Evolutionary conservation across 1,140 invertebrate species (phyloP), one percentile per base, ranked within the genome.

Genomic region (Muscidifurax raptorellus): DNA sequence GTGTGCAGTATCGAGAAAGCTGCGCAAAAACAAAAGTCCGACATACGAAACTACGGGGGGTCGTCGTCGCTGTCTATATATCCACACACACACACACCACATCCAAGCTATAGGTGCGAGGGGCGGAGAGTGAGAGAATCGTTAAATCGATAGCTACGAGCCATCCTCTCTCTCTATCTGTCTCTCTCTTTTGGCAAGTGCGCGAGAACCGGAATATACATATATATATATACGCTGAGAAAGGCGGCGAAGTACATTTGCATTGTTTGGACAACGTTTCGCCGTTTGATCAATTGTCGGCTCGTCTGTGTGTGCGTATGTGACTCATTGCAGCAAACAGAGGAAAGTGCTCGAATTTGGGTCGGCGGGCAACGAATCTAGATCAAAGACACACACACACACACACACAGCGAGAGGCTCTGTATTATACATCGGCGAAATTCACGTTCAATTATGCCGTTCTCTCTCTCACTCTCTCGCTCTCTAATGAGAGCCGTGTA

Each of bases 101-200:
- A 52, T 25, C n/a, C 64, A 28, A 75, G 59, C 40, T 27, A 82
- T 36, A 36, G 36, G 15, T 59, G 1, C 13, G 52, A 59, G 59
- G 36, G 71, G 27, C 32, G 77, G 71, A 25, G 47, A 75, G 28
- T n/a, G 27, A n/a, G 80, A 85, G 59, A 75, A 82, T 82, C 71
- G 80, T 82, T 82, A 82, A 82, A 82, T 82, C 81, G 81, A 80
- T 80, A 83, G 27, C 67, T 1, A 44, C 28, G 79, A 27, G 40
- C 40, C 25, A 81, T 40, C 69, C 12, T 74, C 22, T 32, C 67
- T 71, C 28, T 67, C 22, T n/a, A n/a, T n/a, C n/a, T n/a, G n/a
- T 25, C 4, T 28, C 22, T 67, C 66, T 67, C 66, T 32, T 6
- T 32, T 32, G 7, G 36, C 36, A 9, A 40, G 7, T 12, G 36